Evolutionary conservation across 2,888 invertebrate species (phyloP), one percentile per base, ranked within the genome.

Genomic region (Thera britannica): DNA sequence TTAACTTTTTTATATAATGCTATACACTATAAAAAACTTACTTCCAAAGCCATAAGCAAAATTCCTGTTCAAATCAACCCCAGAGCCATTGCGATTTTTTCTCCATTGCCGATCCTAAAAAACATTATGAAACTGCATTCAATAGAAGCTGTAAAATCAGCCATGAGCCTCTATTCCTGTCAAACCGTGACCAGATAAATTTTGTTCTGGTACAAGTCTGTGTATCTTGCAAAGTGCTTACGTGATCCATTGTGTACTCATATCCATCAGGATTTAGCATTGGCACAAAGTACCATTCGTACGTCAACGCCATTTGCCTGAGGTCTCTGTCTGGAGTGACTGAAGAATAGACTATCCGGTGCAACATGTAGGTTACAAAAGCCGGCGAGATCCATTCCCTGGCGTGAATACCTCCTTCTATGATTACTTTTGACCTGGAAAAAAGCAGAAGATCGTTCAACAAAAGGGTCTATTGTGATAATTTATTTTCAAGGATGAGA

Each of bases 251-350:
- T 34, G 96, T 95, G 81, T 84, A 95, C 57, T 94, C 96, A 79
- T 95, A 97, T 11, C 97, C 97, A 83, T 97, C 97, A 4, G 97
- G 97, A 82, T 97, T 97, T 56, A 95, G 83, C 2, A 96, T 90
- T 0, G 97, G 97, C 55, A 97, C 88, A 63, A 97, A 91, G 78
- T 95, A 95, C 95, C 96, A 97, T 75, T 96, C 96, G 74, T 94
- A 94, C 6, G 82, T 83, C 11, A 89, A 80, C 0, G 94, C 95
- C 36, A 95, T 84, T 0, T 77, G 62, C 64, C 87, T 88, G 2
- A 95, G 74, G 0, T 82, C 77, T 0, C 74, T 56, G 48, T 94
- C 81, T 0, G 83, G 74, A 34, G 93, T 94, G 23, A 89, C 88
- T 0, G 68, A 61, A 1, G 85, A 78, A 0, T 74, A 69, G 9